These are phyloP conservation scores for Acanthurus tractus DNA, from an alignment of 2,797 vertebrate species.

Conservation along the genomic window DNA sequence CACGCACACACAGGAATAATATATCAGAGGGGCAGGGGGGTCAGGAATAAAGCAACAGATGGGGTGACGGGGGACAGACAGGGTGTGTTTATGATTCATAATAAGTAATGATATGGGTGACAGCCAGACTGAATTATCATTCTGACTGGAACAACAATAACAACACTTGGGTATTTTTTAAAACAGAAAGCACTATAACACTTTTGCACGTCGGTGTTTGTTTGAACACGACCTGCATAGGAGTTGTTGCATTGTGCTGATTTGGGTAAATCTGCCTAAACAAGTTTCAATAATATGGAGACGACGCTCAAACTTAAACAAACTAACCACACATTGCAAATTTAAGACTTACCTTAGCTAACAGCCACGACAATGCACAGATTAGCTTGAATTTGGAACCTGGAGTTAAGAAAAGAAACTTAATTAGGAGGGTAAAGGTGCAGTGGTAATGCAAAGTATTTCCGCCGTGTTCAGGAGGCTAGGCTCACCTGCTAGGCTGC, in stretches of 20 bases:
- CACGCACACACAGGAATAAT: slow-evolving; percentile 28
- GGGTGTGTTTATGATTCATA: slow-evolving; percentile 37
- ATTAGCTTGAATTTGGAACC: slow-evolving; percentile 15
- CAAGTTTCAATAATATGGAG: background rate
- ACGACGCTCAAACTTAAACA: background rate
- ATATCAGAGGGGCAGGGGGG: slow-evolving; percentile 37
- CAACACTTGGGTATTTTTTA: background rate
- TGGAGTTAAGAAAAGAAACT: slow-evolving; percentile 3
- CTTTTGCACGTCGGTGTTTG: background rate
- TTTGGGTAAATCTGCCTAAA: background rate
- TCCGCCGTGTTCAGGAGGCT: background rate
- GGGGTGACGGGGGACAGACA: slow-evolving; percentile 35
- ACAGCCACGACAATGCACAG: background rate
- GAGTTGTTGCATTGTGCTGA: background rate
- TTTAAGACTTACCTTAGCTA: slow-evolving; percentile 40
- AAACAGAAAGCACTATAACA: background rate
- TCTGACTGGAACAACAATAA: slow-evolving; percentile 4
- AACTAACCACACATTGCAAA: background rate
- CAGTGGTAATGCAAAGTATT: background rate
- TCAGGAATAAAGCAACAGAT: slow-evolving; percentile 73
- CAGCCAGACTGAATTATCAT: slow-evolving; percentile 49
- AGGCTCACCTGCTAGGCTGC: slow-evolving; percentile 49
- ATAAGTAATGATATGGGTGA: slow-evolving; percentile 31
- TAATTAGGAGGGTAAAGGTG: slow-evolving; percentile 2
- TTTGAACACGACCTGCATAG: background rate